Conservation (phyloP, 1,140 invertebrate species). For the Hycleus phaleratus region DNA sequence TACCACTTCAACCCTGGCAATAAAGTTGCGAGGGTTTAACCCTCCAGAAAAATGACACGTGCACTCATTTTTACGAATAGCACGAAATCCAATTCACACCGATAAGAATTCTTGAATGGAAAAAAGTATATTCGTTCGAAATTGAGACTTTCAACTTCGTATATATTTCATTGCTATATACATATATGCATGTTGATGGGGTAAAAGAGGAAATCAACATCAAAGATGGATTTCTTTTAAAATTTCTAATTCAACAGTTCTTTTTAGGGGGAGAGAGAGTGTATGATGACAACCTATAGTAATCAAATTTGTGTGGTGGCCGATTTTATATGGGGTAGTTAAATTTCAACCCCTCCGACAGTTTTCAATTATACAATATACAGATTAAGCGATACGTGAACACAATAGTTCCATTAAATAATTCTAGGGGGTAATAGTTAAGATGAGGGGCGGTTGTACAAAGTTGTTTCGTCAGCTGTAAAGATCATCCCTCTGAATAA, state of each 20-base stretch:
- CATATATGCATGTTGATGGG: background rate
- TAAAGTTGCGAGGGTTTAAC: constrained; percentile 14
- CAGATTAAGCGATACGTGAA: constrained; percentile 15
- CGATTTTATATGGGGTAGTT: constrained; percentile 2
- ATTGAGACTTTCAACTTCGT: constrained; percentile 5
- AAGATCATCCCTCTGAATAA: constrained; percentile 14
- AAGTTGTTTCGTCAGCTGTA: constrained; percentile 15
- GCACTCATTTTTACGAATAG: constrained; percentile 13
- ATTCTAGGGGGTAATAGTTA: background rate
- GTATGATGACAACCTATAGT: background rate
- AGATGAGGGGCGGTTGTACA: constrained; percentile 1
- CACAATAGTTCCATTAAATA: constrained; percentile 17
- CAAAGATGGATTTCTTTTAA: background rate
- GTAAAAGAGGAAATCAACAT: background rate
- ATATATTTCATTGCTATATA: background rate
- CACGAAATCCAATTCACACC: constrained; percentile 15
- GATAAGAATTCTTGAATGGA: constrained; percentile 11
- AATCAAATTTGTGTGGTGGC: constrained; percentile 5
- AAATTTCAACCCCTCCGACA: background rate
- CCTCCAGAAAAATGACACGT: constrained; percentile 14
- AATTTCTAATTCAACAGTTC: background rate
- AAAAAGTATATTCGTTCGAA: constrained; percentile 11
- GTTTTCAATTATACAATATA: constrained; percentile 14
- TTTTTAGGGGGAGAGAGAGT: background rate
- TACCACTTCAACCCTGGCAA: constrained; percentile 12